phyloP scores from a whole-genome alignment of 2,113 vertebrate species.

The Tragelaphus strepsiceros region DNA sequence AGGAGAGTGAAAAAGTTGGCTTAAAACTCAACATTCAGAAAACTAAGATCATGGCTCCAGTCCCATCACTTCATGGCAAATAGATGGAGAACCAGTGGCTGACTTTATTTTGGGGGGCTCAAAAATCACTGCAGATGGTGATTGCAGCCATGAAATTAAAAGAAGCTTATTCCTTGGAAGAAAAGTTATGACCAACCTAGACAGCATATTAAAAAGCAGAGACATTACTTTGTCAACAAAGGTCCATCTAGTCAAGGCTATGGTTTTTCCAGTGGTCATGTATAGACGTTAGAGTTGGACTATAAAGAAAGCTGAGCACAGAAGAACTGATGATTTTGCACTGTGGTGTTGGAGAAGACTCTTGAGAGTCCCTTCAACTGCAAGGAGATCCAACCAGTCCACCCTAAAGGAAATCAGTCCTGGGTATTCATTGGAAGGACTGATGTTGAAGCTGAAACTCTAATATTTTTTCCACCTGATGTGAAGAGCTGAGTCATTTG shows the following conservation, averaged over 20 bases:
- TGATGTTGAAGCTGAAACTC: neutral
- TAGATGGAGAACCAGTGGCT: too few relatives aligned
- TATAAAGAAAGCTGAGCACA: accelerated
- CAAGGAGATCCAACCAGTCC: neutral
- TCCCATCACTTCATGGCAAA: too few relatives aligned
- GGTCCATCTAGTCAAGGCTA: neutral
- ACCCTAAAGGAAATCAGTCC: neutral
- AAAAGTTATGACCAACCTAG: too few relatives aligned
- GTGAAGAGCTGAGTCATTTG: neutral
- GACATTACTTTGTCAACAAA: too few relatives aligned
- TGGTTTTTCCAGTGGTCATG: neutral
- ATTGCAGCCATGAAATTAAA: too few relatives aligned
- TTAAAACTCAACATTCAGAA: too few relatives aligned
- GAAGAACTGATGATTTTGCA: neutral
- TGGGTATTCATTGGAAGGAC: neutral
- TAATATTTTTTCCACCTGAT: neutral
- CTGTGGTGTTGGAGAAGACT: neutral
- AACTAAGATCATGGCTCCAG: too few relatives aligned
- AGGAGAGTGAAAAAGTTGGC: too few relatives aligned
- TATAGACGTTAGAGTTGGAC: neutral
- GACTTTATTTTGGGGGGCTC: too few relatives aligned
- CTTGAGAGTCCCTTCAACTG: neutral
- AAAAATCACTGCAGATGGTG: too few relatives aligned
- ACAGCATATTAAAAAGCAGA: too few relatives aligned
- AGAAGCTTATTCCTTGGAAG: too few relatives aligned